Base-by-base conservation (phyloP, 2,888 invertebrate genomes). In the Pristionchus entomophagus region DNA sequence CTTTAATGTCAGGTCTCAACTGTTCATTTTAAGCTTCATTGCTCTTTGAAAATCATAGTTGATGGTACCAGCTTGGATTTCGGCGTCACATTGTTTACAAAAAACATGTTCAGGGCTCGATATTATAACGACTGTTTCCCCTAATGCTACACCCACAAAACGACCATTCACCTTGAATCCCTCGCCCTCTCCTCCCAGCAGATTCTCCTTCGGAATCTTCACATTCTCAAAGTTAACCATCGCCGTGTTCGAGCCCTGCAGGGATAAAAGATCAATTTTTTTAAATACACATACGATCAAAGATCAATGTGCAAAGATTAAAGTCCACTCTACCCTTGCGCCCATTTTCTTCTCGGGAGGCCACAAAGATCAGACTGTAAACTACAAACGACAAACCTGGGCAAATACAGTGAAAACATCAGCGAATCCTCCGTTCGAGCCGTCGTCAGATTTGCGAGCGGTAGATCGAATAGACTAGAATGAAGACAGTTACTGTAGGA, bases 331-430 rank as follows among this genome's bases (percentile, higher is more conserved):
- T 29, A 80, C 94, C 89, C 97, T 97, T 94, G 99, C 99, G 88
- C 99, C 99, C 98, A 99, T 98, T 95, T 99, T 99, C 94, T 97
- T 97, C 95, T 99, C 99, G 73, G 98, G 97, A 62, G 97, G 96
- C 62, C 98, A 99, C 98, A 87, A 99, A 98, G 93, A 99, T 96
- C 94, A 99, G 2, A 97, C 98, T 0, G 97, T 97, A 45, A 98
- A 96, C 53, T 82, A 14, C 17, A 59, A 45, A 41, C 4, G 41
- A 45, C 80, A 53, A 80, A 91, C 96, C 95, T 98, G 97, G 53
- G 98, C 98, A 95, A 99, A 99, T 6, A 99, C 98, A 0, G 99
- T 99, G 96, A 99, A 97, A 86, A 99, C 95, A 92, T 98, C 97
- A 17, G 98, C 98, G 91, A 96, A 95, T 51, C 98, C 98, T 78